Evolutionary conservation across 2,113 vertebrate genomes (phyloP), one percentile per base, ranked within the genome.

Genomic region (Chloebia gouldiae): DNA sequence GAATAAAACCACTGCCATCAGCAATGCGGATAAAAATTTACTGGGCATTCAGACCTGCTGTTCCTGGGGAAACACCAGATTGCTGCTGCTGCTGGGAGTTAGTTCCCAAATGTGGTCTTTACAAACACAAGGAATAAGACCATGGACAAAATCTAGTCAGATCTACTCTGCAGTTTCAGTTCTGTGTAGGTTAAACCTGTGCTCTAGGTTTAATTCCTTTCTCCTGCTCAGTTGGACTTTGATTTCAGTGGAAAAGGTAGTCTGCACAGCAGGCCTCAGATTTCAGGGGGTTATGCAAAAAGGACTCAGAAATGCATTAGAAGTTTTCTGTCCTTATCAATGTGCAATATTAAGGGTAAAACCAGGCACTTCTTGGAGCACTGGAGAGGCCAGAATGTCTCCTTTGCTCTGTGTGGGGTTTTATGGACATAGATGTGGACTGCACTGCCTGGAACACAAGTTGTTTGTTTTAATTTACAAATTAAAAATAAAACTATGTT

Each of bases 401-500:
- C n/a, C 31, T 66, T 86, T 76, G 33, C 44, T 47, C 50, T 56
- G 28, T 35, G 40, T 81, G n/a, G 49, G 37, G 49, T 78, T 96
- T 95, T 90, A 57, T 60, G 77, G 85, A 77, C 76, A 10, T 81
- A 60, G 53, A 92, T 71, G 45, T 69, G 82, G 81, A 71, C 49
- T 76, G 57, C 53, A 64, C 37, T 65, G 80, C 53, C 72, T 86
- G 72, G 37, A 88, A 93, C 56, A 78, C 37, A 83, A 92, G 42
- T 44, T 95, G 42, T 92, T 94, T 93, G 70, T 87, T 96, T 96
- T 93, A 92, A 86, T 95, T 94, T 90, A 68, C 77, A 86, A 82
- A 97, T 92, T 92, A 94, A 92, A 95, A 95, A 89, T 93, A 94
- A 92, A 84, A 42, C 70, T 24, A 6, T 91, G 78, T 91, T 96